Base-by-base conservation (phyloP, 2,113 vertebrate genomes). In the Gorsachius goisagi region DNA sequence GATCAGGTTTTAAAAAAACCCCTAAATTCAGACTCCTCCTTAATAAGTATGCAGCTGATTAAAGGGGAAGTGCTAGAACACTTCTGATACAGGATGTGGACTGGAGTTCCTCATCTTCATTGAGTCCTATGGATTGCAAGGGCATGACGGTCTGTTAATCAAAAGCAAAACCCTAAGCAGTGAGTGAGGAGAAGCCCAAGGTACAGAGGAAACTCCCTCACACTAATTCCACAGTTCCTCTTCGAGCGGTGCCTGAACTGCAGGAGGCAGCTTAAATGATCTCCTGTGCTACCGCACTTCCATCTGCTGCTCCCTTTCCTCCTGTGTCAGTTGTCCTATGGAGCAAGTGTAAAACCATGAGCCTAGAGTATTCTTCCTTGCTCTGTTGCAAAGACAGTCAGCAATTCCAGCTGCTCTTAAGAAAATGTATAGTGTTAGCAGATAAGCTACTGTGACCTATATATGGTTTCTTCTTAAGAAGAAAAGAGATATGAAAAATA, bases 401-500 rank as follows among this genome's bases (percentile, higher is more conserved):
- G 52, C 33, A 80, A 74, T 66, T 90, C 62, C 28, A 79, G 27
- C 23, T 79, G 62, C 27, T 86, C 41, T 55, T 45, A 80, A 68
- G 82, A 56, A 92, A 92, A 95, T 30, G 32, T n/a, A 64, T 27
- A 72, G 60, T 39, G 28, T 8, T 62, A 44, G 53, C 30, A 84
- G 73, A 66, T 75, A 89, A 91, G 27, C 7, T 75, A 18, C 14
- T 16, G 39, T 87, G 69, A 59, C 52, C 56, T 55, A 91, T 64
- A 55, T 64, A 85, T 8, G 32, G 39, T 75, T 95, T 95, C 39
- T 85, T 87, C 55, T 82, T 87, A 64, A 81, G 66, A 89, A 78
- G 56, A 94, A 95, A 95, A 66, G 89, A 93, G 77, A 93, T 78
- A 79, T 75, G 90, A 94, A 92, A 95, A 92, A 86, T 52, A 44